Conservation (phyloP, 2,888 invertebrate genomes). For the Nephrotoma guestfalica region DNA sequence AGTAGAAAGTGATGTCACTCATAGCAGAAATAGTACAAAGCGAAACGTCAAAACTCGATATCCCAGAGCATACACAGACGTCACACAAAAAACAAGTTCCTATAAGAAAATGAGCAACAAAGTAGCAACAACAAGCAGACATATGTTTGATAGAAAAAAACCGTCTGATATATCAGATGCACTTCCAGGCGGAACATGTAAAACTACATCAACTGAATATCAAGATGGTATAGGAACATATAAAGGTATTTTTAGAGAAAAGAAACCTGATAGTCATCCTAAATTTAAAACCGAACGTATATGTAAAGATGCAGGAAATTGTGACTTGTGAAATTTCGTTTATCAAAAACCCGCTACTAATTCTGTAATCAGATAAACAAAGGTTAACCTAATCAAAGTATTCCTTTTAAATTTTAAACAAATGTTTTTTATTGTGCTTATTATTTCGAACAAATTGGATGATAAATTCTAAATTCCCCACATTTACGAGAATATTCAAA, state of each 20-base stretch:
- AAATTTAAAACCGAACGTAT: neutral
- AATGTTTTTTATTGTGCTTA: neutral
- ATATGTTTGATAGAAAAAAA: neutral
- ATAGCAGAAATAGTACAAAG: neutral
- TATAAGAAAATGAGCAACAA: neutral
- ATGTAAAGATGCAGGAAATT: neutral
- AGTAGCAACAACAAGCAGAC: neutral
- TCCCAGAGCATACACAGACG: neutral
- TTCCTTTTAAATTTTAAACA: neutral
- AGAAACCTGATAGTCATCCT: neutral
- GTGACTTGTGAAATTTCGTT: neutral
- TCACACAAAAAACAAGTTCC: neutral
- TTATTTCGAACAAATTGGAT: neutral
- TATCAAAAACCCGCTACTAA: too few species aligned
- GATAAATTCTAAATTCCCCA: neutral
- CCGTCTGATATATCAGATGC: neutral
- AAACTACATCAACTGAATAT: neutral
- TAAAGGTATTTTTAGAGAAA: neutral
- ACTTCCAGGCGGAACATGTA: neutral
- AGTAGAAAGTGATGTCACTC: neutral
- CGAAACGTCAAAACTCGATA: neutral
- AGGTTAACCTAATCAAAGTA: neutral
- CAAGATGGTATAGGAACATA: neutral
- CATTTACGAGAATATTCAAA: neutral
- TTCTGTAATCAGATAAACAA: neutral